These are phyloP conservation scores for Amphipoea oculea DNA, from an alignment of 2,888 invertebrate genomes.

Conservation along the genomic window DNA sequence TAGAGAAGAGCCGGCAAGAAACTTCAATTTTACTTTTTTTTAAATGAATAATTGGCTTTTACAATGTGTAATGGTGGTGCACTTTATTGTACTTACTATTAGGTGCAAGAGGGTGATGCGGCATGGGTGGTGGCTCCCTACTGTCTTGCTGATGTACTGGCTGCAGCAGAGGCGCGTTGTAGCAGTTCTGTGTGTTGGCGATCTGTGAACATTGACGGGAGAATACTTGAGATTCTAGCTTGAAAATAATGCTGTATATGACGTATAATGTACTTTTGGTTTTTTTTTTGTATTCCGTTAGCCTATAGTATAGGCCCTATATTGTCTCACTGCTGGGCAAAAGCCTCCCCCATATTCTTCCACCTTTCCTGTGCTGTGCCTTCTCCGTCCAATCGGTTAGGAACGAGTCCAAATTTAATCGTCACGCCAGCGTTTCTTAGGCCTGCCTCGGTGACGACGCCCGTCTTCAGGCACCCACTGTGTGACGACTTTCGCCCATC, in stretches of 20 bases:
- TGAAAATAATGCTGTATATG: not conserved
- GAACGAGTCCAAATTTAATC: no score
- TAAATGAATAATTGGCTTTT: not conserved
- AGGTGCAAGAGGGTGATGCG: constrained; percentile 80
- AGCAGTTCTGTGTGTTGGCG: constrained; percentile 83
- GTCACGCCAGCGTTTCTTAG: no score
- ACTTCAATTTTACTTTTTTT: no score
- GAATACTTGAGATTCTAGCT: not conserved
- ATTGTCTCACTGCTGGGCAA: no score
- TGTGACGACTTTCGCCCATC: no score
- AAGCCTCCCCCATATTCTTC: no score
- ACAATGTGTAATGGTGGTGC: not conserved
- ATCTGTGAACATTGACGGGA: constrained; percentile 71
- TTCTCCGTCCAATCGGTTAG: no score
- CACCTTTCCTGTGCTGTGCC: no score
- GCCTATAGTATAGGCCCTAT: no score
- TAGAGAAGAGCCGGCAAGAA: not conserved
- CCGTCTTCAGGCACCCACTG: no score
- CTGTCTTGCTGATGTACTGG: constrained; percentile 78
- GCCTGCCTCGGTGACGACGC: no score
- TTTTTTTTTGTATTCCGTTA: not conserved
- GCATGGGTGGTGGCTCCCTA: constrained; percentile 73
- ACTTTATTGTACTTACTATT: constrained; percentile 74
- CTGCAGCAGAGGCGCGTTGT: constrained; percentile 86
- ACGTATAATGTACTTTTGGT: not conserved